Evolutionary conservation across 2,113 vertebrate species (phyloP).

Genomic region (Aythya baeri): DNA sequence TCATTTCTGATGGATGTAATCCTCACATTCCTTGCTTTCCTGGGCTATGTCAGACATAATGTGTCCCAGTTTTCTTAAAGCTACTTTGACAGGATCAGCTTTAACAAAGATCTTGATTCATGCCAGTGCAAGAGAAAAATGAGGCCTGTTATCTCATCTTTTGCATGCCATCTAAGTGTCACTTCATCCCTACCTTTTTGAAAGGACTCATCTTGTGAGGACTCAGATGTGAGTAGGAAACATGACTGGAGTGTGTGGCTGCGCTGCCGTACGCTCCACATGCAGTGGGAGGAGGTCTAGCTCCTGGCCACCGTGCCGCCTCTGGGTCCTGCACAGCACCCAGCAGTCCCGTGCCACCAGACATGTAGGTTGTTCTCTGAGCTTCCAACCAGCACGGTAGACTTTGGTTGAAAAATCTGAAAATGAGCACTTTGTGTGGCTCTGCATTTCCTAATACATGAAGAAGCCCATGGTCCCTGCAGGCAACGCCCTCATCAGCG

Average conservation of each 20-base stretch:
- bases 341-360: not conserved
- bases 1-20: not conserved
- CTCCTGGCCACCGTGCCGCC: not conserved
- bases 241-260: not conserved
- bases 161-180: not conserved
- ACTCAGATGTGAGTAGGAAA: not conserved
- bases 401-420: not conserved
- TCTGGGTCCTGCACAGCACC: not conserved
- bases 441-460: not conserved
- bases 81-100: not conserved
- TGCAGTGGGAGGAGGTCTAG: rapidly evolving
- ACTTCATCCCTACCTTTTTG: not conserved
- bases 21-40: not conserved
- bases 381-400: not conserved
- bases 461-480: not conserved
- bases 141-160: not conserved
- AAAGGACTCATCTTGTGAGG: not conserved
- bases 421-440: not conserved
- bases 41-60: not conserved
- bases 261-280: not conserved
- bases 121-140: not conserved
- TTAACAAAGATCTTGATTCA: not conserved
- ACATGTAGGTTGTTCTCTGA: rapidly evolving
- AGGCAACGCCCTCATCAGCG: rapidly evolving
- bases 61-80: not conserved